Percentiles rank a stretch among this genome's conserved stretches.
Evolutionary conservation across 1,140 invertebrate genomes (phyloP).

Genomic region (Scaptomyza graminum): DNA sequence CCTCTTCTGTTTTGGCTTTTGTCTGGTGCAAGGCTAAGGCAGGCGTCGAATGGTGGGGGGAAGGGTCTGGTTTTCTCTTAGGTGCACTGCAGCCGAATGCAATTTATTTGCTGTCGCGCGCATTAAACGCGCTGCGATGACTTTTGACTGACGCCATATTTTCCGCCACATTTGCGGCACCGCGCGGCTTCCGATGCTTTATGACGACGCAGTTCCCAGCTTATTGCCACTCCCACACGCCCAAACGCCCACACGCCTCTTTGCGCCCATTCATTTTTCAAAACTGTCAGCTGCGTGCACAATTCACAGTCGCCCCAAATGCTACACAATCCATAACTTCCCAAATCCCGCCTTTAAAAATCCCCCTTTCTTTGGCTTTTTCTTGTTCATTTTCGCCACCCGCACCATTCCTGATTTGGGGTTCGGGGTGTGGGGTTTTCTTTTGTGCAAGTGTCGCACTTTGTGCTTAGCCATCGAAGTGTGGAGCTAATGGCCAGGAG

Average conservation of each 20-base stretch:
- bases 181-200: slow-evolving; percentile 49
- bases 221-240: slow-evolving; percentile 29
- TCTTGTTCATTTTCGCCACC: not conserved
- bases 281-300: slow-evolving; percentile 69
- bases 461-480: slow-evolving; percentile 77
- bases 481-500: slow-evolving; percentile 71
- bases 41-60: not conserved
- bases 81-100: slow-evolving; percentile 66
- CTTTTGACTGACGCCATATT: slow-evolving; percentile 81
- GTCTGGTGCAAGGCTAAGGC: not conserved
- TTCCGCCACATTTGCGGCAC: slow-evolving; percentile 68
- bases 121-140: slow-evolving; percentile 73
- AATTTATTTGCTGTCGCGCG: slow-evolving; percentile 81
- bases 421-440: not conserved
- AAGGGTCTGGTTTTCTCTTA: not conserved
- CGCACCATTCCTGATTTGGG: not conserved
- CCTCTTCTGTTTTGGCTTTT: slow-evolving; percentile 32
- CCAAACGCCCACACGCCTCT: not conserved
- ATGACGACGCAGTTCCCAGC: slow-evolving; percentile 22
- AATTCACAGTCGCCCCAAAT: slow-evolving; percentile 59
- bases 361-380: not conserved
- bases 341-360: not conserved
- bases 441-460: slow-evolving; percentile 40
- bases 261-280: slow-evolving; percentile 67
- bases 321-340: not conserved